Conservation (phyloP, 2,888 invertebrate species). For the Sympetrum striolatum region DNA sequence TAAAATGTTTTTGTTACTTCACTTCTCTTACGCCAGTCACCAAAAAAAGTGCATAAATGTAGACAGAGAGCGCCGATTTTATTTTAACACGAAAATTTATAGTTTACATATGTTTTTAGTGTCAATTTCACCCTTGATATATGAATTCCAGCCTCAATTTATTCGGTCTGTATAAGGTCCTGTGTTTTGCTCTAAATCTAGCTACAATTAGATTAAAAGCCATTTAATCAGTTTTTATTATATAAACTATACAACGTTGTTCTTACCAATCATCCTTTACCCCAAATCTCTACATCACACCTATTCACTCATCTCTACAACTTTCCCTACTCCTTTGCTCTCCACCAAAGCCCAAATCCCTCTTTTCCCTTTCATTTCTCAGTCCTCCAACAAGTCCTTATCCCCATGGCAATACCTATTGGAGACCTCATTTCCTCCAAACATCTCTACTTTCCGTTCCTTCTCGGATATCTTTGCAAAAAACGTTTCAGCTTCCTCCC, state of each 20-base stretch:
- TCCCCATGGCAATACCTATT: background rate
- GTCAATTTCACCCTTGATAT: too few relatives aligned
- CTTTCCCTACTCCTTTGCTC: background rate
- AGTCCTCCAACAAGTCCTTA: background rate
- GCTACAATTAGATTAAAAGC: background rate
- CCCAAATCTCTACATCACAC: background rate
- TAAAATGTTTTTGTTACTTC: too few relatives aligned
- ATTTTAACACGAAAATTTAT: too few relatives aligned
- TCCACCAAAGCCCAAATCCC: background rate
- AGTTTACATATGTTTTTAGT: too few relatives aligned
- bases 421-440: background rate
- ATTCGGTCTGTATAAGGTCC: too few relatives aligned
- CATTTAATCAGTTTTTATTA: background rate
- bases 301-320: background rate
- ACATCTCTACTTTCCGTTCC: background rate
- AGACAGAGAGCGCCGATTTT: too few relatives aligned
- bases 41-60: too few relatives aligned
- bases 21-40: too few relatives aligned
- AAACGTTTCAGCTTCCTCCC: constrained; percentile 9
- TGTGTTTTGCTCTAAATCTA: background rate
- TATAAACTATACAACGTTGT: background rate
- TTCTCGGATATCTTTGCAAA: background rate
- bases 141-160: too few relatives aligned
- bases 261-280: background rate
- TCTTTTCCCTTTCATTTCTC: background rate